Percentiles rank a stretch among this genome's conserved stretches.
Evolutionary conservation across 2,113 vertebrate species (phyloP).

Genomic region (Eurystomus gularis): DNA sequence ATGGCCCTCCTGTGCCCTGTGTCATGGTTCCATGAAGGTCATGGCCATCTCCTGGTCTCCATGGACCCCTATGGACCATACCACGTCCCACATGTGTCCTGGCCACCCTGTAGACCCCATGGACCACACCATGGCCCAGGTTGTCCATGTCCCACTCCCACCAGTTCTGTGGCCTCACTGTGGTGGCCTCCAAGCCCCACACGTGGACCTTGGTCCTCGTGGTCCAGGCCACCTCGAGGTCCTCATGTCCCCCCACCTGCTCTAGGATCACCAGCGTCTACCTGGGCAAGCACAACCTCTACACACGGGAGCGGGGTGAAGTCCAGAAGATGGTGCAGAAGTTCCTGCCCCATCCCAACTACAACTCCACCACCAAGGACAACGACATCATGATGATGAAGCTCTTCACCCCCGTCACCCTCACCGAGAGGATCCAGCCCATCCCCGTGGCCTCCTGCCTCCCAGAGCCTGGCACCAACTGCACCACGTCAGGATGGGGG

Average conservation of each 20-base stretch:
- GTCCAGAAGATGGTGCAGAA: not conserved
- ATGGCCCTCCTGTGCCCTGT: too few species aligned
- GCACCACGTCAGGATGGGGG: conserved; percentile 83
- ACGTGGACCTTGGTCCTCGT: too few species aligned
- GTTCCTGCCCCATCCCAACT: conserved; percentile 46
- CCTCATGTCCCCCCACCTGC: too few species aligned
- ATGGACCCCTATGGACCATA: too few species aligned
- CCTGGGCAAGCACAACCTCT: conserved; percentile 59
- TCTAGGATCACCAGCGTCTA: not conserved
- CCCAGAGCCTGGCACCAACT: conserved; percentile 70
- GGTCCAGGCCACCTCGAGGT: too few species aligned
- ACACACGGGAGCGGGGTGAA: not conserved
- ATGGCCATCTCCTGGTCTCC: not conserved
- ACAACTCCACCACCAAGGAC: conserved; percentile 65
- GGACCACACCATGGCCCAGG: too few species aligned
- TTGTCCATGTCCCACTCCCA: too few species aligned
- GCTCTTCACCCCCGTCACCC: conserved; percentile 44
- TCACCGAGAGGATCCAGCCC: conserved; percentile 73
- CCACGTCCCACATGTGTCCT: not conserved
- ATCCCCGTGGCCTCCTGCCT: conserved; percentile 78
- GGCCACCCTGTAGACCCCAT: too few species aligned
- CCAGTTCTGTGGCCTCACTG: too few species aligned
- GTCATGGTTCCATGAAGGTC: too few species aligned
- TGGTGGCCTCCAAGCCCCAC: too few species aligned
- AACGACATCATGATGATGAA: conserved; percentile 87